A percentile compares a stretch with the other conserved stretches of the same genome.
phyloP scores from a whole-genome alignment of 2,888 invertebrate genomes.

The Papilio demoleus region DNA sequence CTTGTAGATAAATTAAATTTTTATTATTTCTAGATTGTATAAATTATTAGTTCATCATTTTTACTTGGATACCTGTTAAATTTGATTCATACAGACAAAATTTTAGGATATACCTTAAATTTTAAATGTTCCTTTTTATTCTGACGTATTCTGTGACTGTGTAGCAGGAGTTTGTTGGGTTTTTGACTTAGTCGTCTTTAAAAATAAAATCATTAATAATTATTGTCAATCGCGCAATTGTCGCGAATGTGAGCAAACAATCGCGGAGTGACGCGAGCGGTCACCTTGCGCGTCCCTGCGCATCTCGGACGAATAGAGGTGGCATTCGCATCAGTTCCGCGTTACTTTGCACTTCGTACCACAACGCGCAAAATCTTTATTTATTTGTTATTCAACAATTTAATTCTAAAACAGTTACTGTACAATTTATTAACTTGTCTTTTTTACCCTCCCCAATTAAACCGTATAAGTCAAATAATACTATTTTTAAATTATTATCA shows the following conservation, averaged over 20 bases:
- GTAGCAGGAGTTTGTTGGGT: not conserved
- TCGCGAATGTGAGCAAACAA: slow-evolving; percentile 40
- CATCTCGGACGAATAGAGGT: slow-evolving; percentile 79
- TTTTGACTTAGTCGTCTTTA: slow-evolving; percentile 23
- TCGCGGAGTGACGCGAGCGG: slow-evolving; percentile 51
- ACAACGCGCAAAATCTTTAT: slow-evolving; percentile 50
- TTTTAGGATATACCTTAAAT: not conserved
- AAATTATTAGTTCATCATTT: slow-evolving; percentile 12
- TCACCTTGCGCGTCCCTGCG: slow-evolving; percentile 77
- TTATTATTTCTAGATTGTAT: slow-evolving; percentile 16
- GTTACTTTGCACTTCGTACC: slow-evolving; percentile 57
- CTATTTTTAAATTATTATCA: too few species aligned
- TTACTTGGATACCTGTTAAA: not conserved
- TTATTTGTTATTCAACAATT: slow-evolving; percentile 50
- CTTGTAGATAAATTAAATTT: slow-evolving; percentile 21
- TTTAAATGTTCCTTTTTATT: not conserved
- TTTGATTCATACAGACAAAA: not conserved
- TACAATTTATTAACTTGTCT: too few species aligned
- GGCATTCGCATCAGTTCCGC: slow-evolving; percentile 67
- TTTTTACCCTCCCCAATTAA: too few species aligned
- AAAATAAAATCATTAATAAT: slow-evolving; percentile 28
- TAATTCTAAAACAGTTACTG: slow-evolving; percentile 42
- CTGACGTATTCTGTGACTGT: not conserved
- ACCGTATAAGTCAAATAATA: too few species aligned
- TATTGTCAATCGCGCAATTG: slow-evolving; percentile 34